A percentile compares a stretch with the other conserved stretches of the same genome.
Evolutionary conservation across 2,888 invertebrate species (phyloP).

Genomic region (Tholera decimalis): DNA sequence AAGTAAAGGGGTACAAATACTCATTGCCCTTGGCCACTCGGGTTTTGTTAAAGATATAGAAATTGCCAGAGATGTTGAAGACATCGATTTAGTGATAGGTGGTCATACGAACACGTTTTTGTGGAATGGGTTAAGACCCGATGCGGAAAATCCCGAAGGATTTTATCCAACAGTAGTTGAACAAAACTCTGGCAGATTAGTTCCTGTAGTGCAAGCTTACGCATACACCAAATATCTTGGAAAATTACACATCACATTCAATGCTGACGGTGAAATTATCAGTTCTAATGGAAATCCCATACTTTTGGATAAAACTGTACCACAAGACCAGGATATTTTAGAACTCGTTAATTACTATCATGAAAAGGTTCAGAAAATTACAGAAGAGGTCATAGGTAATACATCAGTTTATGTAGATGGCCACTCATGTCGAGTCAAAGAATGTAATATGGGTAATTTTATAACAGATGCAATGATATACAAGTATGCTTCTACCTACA

Average conservation of each 20-base stretch:
- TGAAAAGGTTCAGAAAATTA: conserved; percentile 88
- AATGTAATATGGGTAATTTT: conserved; percentile 97
- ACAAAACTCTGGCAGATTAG: conserved; percentile 93
- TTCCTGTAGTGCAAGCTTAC: conserved; percentile 97
- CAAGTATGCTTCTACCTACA: conserved; percentile 88
- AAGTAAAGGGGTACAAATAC: conserved; percentile 93
- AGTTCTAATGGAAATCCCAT: conserved; percentile 94
- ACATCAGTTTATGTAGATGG: conserved; percentile 94
- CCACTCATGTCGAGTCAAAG: conserved; percentile 92
- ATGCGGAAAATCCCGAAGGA: conserved; percentile 93
- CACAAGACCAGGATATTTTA: conserved; percentile 93
- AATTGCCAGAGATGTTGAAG: conserved; percentile 94
- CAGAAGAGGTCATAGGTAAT: conserved; percentile 92
- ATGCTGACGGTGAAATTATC: conserved; percentile 93
- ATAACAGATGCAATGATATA: conserved; percentile 94
- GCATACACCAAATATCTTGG: conserved; percentile 98
- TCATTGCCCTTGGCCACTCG: conserved; percentile 97
- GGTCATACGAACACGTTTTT: conserved; percentile 98
- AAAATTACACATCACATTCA: conserved; percentile 93
- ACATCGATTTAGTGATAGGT: conserved; percentile 96
- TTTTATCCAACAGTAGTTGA: conserved; percentile 94
- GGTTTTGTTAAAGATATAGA: conserved; percentile 94
- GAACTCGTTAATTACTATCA: conserved; percentile 92
- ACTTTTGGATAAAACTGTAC: conserved; percentile 92
- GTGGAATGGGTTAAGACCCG: conserved; percentile 94